Evolutionary conservation across 2,888 invertebrate species (phyloP).

Genomic region (Drosophila rubida): DNA sequence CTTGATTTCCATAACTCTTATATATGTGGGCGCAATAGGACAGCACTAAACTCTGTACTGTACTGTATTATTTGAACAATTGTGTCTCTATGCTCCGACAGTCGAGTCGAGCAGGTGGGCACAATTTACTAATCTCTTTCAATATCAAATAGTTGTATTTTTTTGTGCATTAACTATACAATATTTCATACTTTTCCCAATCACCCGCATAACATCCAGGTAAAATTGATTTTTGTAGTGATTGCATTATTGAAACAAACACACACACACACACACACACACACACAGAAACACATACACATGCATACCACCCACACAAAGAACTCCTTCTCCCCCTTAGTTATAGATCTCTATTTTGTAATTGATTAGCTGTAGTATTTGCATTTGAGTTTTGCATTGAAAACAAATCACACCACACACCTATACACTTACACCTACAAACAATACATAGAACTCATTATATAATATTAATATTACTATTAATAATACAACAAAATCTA

Average conservation of each 20-base stretch:
- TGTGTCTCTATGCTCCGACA: constrained; percentile 8
- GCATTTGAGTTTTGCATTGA: constrained; percentile 65
- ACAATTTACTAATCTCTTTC: constrained; percentile 25
- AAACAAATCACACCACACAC: constrained; percentile 16
- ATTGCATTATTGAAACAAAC: constrained; percentile 26
- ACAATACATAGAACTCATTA: constrained; percentile 35
- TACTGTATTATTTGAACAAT: constrained; percentile 12
- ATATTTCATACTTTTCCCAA: constrained; percentile 14
- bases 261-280: background rate
- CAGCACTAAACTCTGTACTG: constrained; percentile 4
- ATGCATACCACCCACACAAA: constrained; percentile 1
- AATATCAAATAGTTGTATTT: constrained; percentile 34
- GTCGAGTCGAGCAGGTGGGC: background rate
- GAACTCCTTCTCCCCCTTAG: constrained; percentile 30
- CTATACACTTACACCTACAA: constrained; percentile 26
- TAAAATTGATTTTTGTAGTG: constrained; percentile 38
- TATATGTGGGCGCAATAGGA: constrained; percentile 6
- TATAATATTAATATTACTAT: constrained; percentile 15
- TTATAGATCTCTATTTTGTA: constrained; percentile 52
- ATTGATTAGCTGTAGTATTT: constrained; percentile 67
- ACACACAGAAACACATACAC: background rate
- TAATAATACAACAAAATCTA: constrained; percentile 5
- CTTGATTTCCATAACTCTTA: background rate
- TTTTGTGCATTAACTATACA: constrained; percentile 23
- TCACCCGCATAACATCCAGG: constrained; percentile 33